These are phyloP conservation scores for Paelopatides confundens DNA, from an alignment of 53 echinoderm and acorn worm genomes.

Conservation along the genomic window DNA sequence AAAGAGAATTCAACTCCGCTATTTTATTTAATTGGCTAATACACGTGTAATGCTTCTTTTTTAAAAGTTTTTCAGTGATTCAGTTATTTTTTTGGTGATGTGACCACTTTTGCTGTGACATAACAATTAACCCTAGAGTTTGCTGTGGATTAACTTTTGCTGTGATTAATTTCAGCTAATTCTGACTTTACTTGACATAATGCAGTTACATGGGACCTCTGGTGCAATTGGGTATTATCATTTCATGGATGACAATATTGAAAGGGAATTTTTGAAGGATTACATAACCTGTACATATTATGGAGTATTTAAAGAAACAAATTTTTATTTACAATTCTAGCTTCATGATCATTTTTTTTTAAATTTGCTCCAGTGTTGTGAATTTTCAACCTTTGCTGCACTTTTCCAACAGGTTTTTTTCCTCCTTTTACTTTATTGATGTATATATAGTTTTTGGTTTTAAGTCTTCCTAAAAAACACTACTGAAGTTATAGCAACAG, in stretches of 20 bases:
- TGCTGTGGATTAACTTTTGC: slow-evolving; percentile 27
- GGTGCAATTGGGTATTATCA: slow-evolving; percentile 27
- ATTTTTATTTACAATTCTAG: slow-evolving; percentile 9
- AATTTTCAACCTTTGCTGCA: neutral
- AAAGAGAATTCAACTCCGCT: too few species aligned
- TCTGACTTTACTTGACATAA: neutral
- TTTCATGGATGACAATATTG: too few species aligned
- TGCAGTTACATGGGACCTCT: slow-evolving; percentile 13
- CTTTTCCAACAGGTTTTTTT: neutral
- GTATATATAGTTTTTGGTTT: slow-evolving; percentile 25
- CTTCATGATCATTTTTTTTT: neutral
- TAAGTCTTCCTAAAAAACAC: neutral
- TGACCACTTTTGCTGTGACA: neutral
- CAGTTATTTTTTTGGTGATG: neutral
- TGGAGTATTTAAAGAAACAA: neutral
- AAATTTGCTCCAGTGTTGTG: neutral
- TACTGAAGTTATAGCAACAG: slow-evolving; percentile 11
- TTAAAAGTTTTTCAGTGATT: neutral
- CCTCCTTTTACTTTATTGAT: neutral
- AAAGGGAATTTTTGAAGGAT: neutral
- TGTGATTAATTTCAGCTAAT: neutral
- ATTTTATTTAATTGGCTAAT: neutral
- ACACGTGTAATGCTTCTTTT: neutral
- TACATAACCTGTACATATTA: slow-evolving; percentile 11
- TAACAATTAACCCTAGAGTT: neutral